phyloP scores from a whole-genome alignment of 2,797 vertebrate genomes.

The Lacerta bilineata region DNA sequence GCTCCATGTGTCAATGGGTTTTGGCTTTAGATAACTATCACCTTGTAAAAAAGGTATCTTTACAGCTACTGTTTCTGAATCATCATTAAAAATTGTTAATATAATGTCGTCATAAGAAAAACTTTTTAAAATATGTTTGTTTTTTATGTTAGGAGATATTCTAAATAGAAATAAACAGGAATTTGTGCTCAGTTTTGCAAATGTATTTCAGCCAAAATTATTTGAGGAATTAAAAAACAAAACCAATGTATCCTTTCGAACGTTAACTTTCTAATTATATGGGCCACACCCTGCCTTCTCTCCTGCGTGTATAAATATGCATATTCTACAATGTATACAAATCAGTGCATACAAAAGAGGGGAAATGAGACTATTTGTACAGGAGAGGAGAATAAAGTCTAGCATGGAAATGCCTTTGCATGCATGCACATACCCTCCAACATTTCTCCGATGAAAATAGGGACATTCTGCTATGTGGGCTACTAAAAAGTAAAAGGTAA shows the following conservation, averaged over 20 bases:
- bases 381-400: not conserved
- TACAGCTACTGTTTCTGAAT: not conserved
- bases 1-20: constrained; percentile 80
- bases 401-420: not conserved
- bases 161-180: not conserved
- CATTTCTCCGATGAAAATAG: too few relatives aligned
- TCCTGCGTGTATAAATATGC: not conserved
- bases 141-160: not conserved
- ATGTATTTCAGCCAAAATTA: not conserved
- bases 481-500: too few relatives aligned
- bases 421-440: not conserved
- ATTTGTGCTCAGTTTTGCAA: constrained; percentile 1
- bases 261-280: not conserved
- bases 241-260: not conserved
- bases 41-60: constrained; percentile 73
- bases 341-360: not conserved
- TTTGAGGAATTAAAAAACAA: not conserved
- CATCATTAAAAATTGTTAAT: too few relatives aligned
- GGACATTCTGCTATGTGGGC: too few relatives aligned
- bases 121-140: not conserved
- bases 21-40: constrained; percentile 77
- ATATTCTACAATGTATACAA: not conserved
- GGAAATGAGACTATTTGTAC: not conserved
- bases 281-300: not conserved
- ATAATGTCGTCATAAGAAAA: not conserved